Base-by-base conservation (phyloP, 1,140 invertebrate species). In the Polyergus mexicanus region DNA sequence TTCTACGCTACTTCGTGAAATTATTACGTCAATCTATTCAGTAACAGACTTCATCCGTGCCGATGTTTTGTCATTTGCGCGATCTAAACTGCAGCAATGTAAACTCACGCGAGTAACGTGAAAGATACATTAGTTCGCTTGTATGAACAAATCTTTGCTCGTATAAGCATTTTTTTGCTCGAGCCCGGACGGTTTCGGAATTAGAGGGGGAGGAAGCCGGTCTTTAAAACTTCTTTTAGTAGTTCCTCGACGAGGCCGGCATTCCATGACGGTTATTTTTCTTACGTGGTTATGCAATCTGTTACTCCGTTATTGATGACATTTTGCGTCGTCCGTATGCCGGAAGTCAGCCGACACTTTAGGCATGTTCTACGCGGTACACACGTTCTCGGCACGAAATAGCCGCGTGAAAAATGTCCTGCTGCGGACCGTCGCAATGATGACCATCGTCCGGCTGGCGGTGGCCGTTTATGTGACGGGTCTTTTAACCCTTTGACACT, bases 401-500 rank as follows among this genome's bases (percentile, higher is more conserved):
- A 54, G 3, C 77, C 38, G 25, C 68, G 78, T 28, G 68, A 83
- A 83, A 54, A 83, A 25, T 13, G 38, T 81, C 25, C 25, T 56
- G 25, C 16, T 32, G 78, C 10, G 22, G 35, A 71, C 32, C 65
- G 66, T 51, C 51, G 35, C 54, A 56, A 62, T 28, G 68, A 74
- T 83, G 68, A 68, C 68, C 54, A 74, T 54, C 54, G 54, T 58
- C 76, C n/a, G 66, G 35, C 13, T 71, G 22, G 65, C 28, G 16
- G 78, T 35, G 78, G 38, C 32, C 68, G 41, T 83, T 80, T 83
- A 74, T 60, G 54, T 69, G 78, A 83, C 78, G 78, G 54, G 68
- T 83, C 68, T 83, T 19, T 83, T 83, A 83, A 83, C 68, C 78
- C 38, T 72, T 83, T 83, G 78, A 74, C 78, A 62, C 78, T 72